phyloP scores from a whole-genome alignment of 53 echinoderm and acorn worm species.

The Actinopyga echinites region DNA sequence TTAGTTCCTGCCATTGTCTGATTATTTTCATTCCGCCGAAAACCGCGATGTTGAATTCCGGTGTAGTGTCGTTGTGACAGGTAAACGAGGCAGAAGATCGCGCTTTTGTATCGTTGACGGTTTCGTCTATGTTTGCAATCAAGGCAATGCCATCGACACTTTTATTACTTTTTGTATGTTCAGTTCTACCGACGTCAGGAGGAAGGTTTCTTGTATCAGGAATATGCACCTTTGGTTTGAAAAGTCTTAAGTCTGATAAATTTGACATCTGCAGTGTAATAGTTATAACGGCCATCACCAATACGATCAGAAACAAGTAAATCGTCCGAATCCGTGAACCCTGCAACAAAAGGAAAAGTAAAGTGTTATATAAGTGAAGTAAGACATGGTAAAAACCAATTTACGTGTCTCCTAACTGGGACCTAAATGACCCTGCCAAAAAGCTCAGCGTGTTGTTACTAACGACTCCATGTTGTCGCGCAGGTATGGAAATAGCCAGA shows the following conservation, averaged over 20 bases:
- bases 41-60: conserved; percentile 44
- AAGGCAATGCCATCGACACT: background rate
- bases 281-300: conserved; percentile 14
- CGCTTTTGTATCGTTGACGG: background rate
- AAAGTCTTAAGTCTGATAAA: background rate
- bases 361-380: no score
- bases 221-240: background rate
- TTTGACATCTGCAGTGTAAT: conserved; percentile 3
- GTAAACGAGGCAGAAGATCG: background rate
- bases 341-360: background rate
- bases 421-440: no score
- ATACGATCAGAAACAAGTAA: conserved; percentile 12
- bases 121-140: background rate
- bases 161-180: no score
- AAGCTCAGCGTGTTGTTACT: no score
- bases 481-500: no score
- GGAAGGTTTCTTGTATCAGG: background rate
- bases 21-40: conserved; percentile 63
- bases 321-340: background rate
- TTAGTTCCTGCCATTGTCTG: conserved; percentile 56
- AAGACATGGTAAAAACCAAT: no score
- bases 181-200: background rate
- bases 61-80: conserved; percentile 10
- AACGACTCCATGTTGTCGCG: no score
- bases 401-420: no score